A percentile compares a stretch with the other conserved stretches of the same genome.
phyloP scores from a whole-genome alignment of 2,888 invertebrate species.

The Clistopyga incitator region DNA sequence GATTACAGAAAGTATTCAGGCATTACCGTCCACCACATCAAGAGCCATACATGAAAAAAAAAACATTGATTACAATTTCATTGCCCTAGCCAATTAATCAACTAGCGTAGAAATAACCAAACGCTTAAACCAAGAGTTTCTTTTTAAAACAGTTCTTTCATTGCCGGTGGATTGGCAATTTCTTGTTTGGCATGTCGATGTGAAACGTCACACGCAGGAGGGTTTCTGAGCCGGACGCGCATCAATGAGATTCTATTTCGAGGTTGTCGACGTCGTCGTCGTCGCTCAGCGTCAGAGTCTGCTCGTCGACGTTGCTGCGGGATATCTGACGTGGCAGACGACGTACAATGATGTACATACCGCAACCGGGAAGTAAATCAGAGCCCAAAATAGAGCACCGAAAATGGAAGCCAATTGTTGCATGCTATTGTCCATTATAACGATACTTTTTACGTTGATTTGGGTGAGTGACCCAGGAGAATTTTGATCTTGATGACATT shows the following conservation, averaged over 20 bases:
- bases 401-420: constrained; percentile 1
- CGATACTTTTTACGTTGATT: not conserved
- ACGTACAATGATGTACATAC: constrained; percentile 18
- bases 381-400: constrained; percentile 37
- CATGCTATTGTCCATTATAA: not conserved
- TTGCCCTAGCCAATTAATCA: too few relatives aligned
- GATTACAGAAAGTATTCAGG: not conserved
- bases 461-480: too few relatives aligned
- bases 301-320: constrained; percentile 41
- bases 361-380: not conserved
- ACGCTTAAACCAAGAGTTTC: too few relatives aligned
- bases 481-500: too few relatives aligned
- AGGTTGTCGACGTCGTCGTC: constrained; percentile 61
- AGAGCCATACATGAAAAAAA: not conserved
- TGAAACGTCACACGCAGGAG: constrained; percentile 37
- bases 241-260: constrained; percentile 68
- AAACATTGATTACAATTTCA: too few relatives aligned
- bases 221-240: constrained; percentile 59
- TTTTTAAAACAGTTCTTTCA: constrained; percentile 38
- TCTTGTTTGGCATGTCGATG: constrained; percentile 37
- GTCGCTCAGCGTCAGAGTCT: constrained; percentile 55
- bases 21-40: not conserved
- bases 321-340: constrained; percentile 32
- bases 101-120: too few relatives aligned
- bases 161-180: constrained; percentile 48